Conservation (phyloP, 2,888 invertebrate genomes). For the Camponotus fellah region DNA sequence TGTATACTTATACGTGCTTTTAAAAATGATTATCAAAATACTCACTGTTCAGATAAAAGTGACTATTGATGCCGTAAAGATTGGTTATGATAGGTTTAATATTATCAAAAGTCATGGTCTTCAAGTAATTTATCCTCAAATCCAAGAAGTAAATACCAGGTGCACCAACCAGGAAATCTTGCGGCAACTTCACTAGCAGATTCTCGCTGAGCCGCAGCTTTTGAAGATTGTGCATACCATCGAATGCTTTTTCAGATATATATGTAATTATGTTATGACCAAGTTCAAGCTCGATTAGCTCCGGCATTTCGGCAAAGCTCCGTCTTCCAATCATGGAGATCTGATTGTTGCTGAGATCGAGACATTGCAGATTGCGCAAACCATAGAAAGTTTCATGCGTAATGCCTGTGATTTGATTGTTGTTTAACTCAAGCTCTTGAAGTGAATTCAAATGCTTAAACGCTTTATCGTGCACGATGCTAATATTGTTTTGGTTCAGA, state of each 20-base stretch:
- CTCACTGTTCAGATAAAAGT: slow-evolving; percentile 93
- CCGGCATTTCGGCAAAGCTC: slow-evolving; percentile 93
- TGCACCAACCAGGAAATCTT: slow-evolving; percentile 91
- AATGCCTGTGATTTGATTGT: slow-evolving; percentile 91
- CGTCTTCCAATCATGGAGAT: slow-evolving; percentile 93
- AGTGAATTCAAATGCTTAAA: slow-evolving; percentile 92
- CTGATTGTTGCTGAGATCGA: slow-evolving; percentile 92
- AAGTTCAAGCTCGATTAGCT: slow-evolving; percentile 90
- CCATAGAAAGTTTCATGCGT: slow-evolving; percentile 93
- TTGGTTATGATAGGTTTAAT: slow-evolving; percentile 93
- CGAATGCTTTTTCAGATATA: slow-evolving; percentile 92
- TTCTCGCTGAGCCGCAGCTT: slow-evolving; percentile 92
- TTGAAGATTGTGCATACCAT: slow-evolving; percentile 91
- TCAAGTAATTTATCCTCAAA: slow-evolving; percentile 92
- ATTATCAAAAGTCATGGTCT: slow-evolving; percentile 92
- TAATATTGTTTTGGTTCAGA: slow-evolving; percentile 95
- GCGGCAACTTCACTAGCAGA: slow-evolving; percentile 90
- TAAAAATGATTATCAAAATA: slow-evolving; percentile 66
- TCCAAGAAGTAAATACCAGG: slow-evolving; percentile 91
- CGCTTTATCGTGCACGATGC: slow-evolving; percentile 94
- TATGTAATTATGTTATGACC: slow-evolving; percentile 91
- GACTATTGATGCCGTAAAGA: slow-evolving; percentile 91
- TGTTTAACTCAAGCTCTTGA: slow-evolving; percentile 93
- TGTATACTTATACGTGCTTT: neutral
- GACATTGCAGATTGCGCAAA: slow-evolving; percentile 90